phyloP scores from a whole-genome alignment of 2,113 vertebrate species.

The Procavia capensis region DNA sequence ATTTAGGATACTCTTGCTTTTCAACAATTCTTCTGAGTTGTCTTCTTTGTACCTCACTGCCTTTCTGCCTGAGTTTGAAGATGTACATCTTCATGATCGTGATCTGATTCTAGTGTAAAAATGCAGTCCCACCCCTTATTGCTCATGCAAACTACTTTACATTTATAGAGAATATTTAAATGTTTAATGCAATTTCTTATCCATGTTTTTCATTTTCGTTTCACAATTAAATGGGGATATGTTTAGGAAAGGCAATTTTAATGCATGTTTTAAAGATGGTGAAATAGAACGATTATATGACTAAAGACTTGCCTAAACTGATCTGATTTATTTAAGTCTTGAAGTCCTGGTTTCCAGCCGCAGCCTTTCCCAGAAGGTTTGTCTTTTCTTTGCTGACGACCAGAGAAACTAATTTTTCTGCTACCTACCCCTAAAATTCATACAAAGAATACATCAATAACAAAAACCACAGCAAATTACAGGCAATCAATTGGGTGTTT shows the following conservation, averaged over 20 bases:
- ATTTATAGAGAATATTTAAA: slow-evolving; percentile 78
- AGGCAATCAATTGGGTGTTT: slow-evolving; percentile 46
- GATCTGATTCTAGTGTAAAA: slow-evolving; percentile 7
- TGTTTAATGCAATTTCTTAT: slow-evolving; percentile 62
- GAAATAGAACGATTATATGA: slow-evolving; percentile 28
- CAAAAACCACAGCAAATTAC: slow-evolving; percentile 78
- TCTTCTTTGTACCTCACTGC: not conserved
- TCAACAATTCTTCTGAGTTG: not conserved
- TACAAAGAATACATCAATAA: slow-evolving; percentile 79
- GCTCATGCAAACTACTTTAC: not conserved
- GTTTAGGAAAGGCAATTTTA: slow-evolving; percentile 40
- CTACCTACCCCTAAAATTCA: slow-evolving; percentile 75
- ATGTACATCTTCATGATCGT: slow-evolving; percentile 64
- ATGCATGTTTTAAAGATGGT: slow-evolving; percentile 3
- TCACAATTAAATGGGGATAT: slow-evolving; percentile 17
- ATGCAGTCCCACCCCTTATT: slow-evolving; percentile 36
- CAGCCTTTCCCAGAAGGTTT: not conserved
- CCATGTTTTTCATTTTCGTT: not conserved
- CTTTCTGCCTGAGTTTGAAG: not conserved
- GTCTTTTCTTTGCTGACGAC: slow-evolving; percentile 45
- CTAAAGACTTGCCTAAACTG: slow-evolving; percentile 4
- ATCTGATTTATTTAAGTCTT: slow-evolving; percentile 47
- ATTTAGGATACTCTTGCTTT: slow-evolving; percentile 73
- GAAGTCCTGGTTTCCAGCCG: not conserved
- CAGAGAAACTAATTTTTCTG: slow-evolving; percentile 58